phyloP scores from a whole-genome alignment of 2,113 vertebrate genomes.

The Cinclus mexicanus region DNA sequence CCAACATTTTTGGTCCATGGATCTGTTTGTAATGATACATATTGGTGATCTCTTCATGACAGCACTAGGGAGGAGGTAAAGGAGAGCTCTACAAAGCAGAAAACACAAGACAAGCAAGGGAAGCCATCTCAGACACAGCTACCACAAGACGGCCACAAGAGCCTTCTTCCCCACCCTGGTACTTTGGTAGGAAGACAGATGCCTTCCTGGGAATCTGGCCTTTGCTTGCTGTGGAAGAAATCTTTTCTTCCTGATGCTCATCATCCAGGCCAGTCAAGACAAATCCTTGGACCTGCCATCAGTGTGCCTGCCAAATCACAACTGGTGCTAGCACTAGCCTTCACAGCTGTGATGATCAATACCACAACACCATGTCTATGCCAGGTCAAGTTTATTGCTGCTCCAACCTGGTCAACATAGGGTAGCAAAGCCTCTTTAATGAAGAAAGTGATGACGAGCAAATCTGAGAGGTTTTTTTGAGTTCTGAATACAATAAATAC shows the following conservation, averaged over 20 bases:
- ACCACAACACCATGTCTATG: rapidly evolving
- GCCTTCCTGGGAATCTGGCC: neutral
- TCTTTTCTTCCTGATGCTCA: neutral
- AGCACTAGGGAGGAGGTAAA: conserved; percentile 25
- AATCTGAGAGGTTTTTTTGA: neutral
- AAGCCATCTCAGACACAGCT: neutral
- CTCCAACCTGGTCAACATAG: neutral
- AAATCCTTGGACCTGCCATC: neutral
- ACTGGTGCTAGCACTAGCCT: no score
- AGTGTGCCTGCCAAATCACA: neutral
- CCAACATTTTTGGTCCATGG: conserved; percentile 50
- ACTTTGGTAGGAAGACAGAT: neutral
- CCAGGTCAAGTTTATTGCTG: neutral
- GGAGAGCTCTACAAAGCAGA: neutral
- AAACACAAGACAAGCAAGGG: neutral
- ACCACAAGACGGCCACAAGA: neutral
- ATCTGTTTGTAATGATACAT: conserved; percentile 51
- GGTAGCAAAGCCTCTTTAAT: neutral
- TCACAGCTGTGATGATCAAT: rapidly evolving
- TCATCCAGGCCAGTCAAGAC: neutral
- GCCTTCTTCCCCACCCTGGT: rapidly evolving
- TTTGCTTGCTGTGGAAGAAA: neutral
- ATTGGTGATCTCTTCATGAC: conserved; percentile 24
- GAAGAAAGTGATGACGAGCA: neutral
- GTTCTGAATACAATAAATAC: neutral